Base-by-base conservation (phyloP, 2,888 invertebrate genomes). In the Dasysyrphus albostriatus region DNA sequence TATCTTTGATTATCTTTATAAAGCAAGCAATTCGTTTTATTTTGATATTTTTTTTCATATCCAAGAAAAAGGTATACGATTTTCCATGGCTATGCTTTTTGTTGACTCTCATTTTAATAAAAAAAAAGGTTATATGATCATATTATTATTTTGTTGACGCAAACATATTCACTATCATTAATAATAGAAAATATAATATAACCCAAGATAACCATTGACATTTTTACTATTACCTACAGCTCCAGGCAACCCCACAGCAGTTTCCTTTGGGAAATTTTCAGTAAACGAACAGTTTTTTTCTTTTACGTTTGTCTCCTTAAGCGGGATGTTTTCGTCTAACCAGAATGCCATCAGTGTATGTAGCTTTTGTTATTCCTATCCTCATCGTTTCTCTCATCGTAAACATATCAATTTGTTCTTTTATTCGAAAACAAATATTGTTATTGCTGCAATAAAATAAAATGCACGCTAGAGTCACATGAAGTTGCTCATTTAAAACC, bases 321-420 rank as follows among this genome's bases (percentile, higher is more conserved):
- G 42, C 24, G 16, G 16, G 29, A 51, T 63, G 56, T 19, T 49
- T 37, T 37, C 37, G 29, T 37, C 54, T 34, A n/a, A 51, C 37
- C 44, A 42, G 49, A 47, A 42, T 39, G 1, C 39, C 39, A 39
- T 9, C 19, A 24, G n/a, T 44, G 8, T 19, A 19, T 44, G 8
- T 19, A 19, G 42, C 10, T 32, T 56, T 58, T 16, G 32, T n/a
- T 47, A 39, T 47, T 54, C 6, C 44, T 47, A n/a, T 44, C 34
- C 1, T 34, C 24, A 24, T 79, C 42, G 47, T 70, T 16, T 10
- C 34, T 65, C 47, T 44, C 32, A 63, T 70, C 63, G 70, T 75
- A 80, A 80, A 84, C 83, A 84, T 75, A 80, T 75, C 83, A 80
- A 84, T 84, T 70, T 84, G 58, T 63, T 54, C 63, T 84, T 83